phyloP scores from a whole-genome alignment of 2,888 invertebrate species.

The Ecdyonurus torrentis region DNA sequence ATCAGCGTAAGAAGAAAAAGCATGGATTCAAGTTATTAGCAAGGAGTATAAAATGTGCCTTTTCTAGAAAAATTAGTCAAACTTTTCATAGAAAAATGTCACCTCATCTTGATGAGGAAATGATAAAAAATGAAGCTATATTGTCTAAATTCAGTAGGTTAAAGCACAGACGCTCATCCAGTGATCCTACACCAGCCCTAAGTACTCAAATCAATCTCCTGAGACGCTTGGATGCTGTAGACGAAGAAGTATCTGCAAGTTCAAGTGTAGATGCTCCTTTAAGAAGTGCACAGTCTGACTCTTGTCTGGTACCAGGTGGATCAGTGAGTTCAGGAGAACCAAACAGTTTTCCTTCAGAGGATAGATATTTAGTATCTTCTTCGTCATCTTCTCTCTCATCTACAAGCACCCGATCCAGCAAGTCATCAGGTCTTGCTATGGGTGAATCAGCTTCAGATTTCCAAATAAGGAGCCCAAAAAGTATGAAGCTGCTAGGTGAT shows the following conservation, averaged over 20 bases:
- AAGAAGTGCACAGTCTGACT: background rate
- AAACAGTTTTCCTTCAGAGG: background rate
- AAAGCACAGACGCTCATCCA: background rate
- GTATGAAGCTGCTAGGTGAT: background rate
- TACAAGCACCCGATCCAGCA: background rate
- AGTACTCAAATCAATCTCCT: background rate
- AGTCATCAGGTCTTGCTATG: background rate
- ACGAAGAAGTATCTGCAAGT: background rate
- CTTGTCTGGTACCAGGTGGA: background rate
- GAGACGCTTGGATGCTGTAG: background rate
- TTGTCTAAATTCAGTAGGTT: background rate
- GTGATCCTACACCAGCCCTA: background rate
- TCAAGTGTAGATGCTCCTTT: background rate
- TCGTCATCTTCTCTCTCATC: background rate
- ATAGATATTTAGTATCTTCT: background rate
- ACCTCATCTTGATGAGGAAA: background rate
- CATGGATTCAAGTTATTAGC: background rate
- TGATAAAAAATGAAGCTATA: background rate
- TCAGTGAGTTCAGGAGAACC: background rate
- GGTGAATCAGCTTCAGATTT: background rate
- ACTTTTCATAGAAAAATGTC: background rate
- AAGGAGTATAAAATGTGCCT: background rate
- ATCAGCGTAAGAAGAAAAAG: background rate
- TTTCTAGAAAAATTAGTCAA: background rate
- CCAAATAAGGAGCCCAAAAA: too few species aligned